Evolutionary conservation across 1,140 invertebrate genomes (phyloP), one percentile per base, ranked within the genome.

Genomic region (Chymomyza costata): DNA sequence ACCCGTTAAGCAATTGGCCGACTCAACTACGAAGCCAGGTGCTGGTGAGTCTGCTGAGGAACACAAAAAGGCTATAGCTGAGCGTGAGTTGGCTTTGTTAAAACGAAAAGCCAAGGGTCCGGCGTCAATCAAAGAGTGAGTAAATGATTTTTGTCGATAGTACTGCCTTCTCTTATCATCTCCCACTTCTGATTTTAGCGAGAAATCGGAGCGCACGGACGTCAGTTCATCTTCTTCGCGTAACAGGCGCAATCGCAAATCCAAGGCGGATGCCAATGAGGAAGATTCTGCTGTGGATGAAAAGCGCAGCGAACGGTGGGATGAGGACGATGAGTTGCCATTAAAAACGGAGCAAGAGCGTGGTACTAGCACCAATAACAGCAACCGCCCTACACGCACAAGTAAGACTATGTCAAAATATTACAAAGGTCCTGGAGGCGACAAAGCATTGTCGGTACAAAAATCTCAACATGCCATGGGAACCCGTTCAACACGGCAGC

Each of bases 381-480:
- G 2, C 3, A 64, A 51, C 34, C 82, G 82, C 8, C 82, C 82
- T 1, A 56, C 69, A 13, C 60, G 82, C 15, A 61, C 69, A 7
- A 84, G 82, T 43, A 84, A 84, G 51, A 84, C 82, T 1, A 52
- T 82, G 55, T 84, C 82, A 5, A 84, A 82, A 56, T 84, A 84
- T 58, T 84, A 84, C 47, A 84, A 84, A 16, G 64, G 63, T 25
- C 82, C 71, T n/a, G 44, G 56, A 0, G 32, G n/a, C 16, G 59
- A 52, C 11, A 65, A 57, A 34, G 6, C 47, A 13, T 37, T 31
- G 37, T 53, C 54, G 15, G 25, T 43, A 7, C 43, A 53, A 14
- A 74, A 76, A 15, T 76, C 70, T 1, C 69, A 73, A 13, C 70
- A 80, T 37, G 52, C 67, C 15, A 80, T 80, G 73, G 73, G 74